Base-by-base conservation (phyloP, 2,888 invertebrate genomes). In the Noctua comes region DNA sequence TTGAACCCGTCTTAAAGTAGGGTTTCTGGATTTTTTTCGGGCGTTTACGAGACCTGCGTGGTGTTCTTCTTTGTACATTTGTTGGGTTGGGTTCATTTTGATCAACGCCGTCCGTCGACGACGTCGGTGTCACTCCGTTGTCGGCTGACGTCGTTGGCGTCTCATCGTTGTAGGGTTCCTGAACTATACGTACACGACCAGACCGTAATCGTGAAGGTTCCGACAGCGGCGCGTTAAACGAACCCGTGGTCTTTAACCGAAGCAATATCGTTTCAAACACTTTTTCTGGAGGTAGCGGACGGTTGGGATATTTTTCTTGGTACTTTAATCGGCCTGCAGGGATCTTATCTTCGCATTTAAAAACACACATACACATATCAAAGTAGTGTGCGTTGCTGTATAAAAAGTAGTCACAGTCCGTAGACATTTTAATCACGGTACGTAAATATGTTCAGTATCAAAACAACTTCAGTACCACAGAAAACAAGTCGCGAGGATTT, bases 281-380 rank as follows among this genome's bases (percentile, higher is more conserved):
- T n/a, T 31, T 77, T 57, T 77, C 57, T 31, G 65, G 18, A 40
- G 77, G 77, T 48, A 77, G 21, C 48, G 78, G 77, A 13, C 77
- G 79, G 40, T 71, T 66, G 16, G 79, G 79, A 59, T 10, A 79
- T 36, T 0, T 54, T 66, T 68, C 59, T 48, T 68, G 57, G 68
- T 77, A 77, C 24, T 24, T 57, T 48, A 40, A 31, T 77, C 78
- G 66, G 16, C 77, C 77, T 59, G 77, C 77, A 40, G 57, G 13
- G 18, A 77, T 57, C 6, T 36, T 66, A 13, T 68, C 6, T 0
- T 77, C 66, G 66, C 66, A n/a, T 66, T 66, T 13, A 40, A 16
- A 65, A 40, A 77, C 59, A 48, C 77, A 77, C 48, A 21, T 59
- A 48, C 51, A 48, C 78, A 77, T 77, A 77, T 77, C 77, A 1